Percentiles rank a stretch among this genome's conserved stretches.
Conservation (phyloP, 2,113 vertebrate species). For the Ceyx margarethae region DNA sequence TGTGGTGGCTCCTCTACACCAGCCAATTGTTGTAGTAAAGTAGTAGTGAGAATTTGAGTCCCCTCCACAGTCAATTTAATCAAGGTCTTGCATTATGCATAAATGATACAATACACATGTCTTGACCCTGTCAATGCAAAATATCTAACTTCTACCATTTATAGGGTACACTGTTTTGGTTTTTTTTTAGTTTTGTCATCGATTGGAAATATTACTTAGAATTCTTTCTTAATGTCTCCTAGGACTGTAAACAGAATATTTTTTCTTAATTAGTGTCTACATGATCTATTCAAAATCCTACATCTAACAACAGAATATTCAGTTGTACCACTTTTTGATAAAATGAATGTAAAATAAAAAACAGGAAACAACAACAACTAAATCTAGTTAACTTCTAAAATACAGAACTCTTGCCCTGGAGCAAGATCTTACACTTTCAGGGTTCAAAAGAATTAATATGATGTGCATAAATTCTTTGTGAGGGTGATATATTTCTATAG, state of each 20-base stretch:
- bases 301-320: background rate
- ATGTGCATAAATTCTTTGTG: background rate
- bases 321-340: background rate
- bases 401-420: background rate
- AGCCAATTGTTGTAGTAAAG: background rate
- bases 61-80: background rate
- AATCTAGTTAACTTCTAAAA: background rate
- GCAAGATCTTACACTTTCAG: background rate
- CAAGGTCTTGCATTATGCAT: background rate
- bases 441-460: background rate
- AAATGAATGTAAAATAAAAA: background rate
- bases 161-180: background rate
- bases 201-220: background rate
- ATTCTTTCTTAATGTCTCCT: background rate
- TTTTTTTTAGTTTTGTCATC: background rate
- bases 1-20: accelerated
- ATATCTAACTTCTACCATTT: background rate
- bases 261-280: background rate
- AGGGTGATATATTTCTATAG: background rate
- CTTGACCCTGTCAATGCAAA: background rate
- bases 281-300: background rate
- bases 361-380: background rate
- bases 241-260: background rate
- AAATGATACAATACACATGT: accelerated
- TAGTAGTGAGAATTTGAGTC: background rate